These are phyloP conservation scores for Drosophila rhopaloa DNA, from an alignment of 1,140 invertebrate species.

Conservation along the genomic window DNA sequence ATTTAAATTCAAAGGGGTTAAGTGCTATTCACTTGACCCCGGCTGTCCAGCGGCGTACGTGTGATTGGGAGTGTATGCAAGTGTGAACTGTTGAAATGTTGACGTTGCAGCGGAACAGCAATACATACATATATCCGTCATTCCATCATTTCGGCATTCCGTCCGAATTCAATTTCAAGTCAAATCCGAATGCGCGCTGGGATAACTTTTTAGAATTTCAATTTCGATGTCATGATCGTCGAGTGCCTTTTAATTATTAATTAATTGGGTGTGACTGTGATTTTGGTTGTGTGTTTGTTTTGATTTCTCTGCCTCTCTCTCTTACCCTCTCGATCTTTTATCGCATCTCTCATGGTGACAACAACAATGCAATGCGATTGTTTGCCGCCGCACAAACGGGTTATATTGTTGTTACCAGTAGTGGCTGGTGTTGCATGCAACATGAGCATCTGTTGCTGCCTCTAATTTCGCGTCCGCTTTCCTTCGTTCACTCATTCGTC, in stretches of 20 bases:
- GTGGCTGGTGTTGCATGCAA: constrained; percentile 34
- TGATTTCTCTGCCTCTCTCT: constrained; percentile 6
- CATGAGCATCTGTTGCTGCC: constrained; percentile 18
- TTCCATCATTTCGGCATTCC: constrained; percentile 12
- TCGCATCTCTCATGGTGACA: constrained; percentile 4
- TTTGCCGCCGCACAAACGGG: constrained; percentile 21
- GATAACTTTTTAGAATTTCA: constrained; percentile 45
- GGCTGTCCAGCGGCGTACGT: constrained; percentile 7
- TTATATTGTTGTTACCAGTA: constrained; percentile 29
- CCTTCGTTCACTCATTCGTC: constrained; percentile 13
- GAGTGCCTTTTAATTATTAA: constrained; percentile 54
- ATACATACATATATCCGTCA: neutral
- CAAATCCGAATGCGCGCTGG: neutral
- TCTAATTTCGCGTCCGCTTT: neutral
- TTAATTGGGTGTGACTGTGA: constrained; percentile 19
- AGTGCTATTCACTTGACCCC: neutral
- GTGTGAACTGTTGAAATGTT: constrained; percentile 17
- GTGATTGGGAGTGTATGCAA: constrained; percentile 5
- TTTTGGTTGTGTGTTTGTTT: constrained; percentile 44
- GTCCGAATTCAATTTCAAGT: neutral
- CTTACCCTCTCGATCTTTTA: neutral
- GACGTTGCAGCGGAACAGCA: constrained; percentile 23
- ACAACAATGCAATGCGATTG: constrained; percentile 44
- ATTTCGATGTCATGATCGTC: constrained; percentile 52
- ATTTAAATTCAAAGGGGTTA: neutral